A percentile compares a stretch with the other conserved stretches of the same genome.
These are phyloP conservation scores for Aleadryas rufinucha DNA, from an alignment of 2,113 vertebrate species.

Conservation along the genomic window DNA sequence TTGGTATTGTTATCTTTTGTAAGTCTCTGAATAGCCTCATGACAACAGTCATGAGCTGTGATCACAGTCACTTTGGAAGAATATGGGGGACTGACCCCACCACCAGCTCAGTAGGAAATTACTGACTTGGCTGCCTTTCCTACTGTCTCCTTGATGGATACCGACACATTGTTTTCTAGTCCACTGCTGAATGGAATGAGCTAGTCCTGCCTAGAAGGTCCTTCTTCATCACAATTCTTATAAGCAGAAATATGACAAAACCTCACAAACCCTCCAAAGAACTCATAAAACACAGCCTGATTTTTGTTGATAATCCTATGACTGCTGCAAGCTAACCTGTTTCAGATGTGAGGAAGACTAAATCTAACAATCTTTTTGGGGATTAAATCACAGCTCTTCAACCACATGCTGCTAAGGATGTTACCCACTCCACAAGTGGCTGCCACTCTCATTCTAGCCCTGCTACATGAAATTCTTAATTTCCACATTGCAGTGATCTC, in stretches of 20 bases:
- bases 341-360: neutral
- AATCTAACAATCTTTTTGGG: neutral
- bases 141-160: neutral
- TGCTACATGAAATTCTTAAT: neutral
- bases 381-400: neutral
- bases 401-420: neutral
- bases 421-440: neutral
- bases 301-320: neutral
- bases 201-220: neutral
- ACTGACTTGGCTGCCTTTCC: neutral
- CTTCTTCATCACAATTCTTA: neutral
- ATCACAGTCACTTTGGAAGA: neutral
- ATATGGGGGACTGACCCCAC: neutral
- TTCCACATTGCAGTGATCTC: neutral
- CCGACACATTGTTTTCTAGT: neutral
- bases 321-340: neutral
- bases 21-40: neutral
- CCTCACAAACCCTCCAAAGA: neutral
- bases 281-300: neutral
- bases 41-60: neutral
- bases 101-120: neutral
- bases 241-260: neutral
- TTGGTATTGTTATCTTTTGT: neutral
- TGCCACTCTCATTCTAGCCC: neutral
- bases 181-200: neutral